Base-by-base conservation (phyloP, 2,888 invertebrate species). In the Lumbricus terrestris region DNA sequence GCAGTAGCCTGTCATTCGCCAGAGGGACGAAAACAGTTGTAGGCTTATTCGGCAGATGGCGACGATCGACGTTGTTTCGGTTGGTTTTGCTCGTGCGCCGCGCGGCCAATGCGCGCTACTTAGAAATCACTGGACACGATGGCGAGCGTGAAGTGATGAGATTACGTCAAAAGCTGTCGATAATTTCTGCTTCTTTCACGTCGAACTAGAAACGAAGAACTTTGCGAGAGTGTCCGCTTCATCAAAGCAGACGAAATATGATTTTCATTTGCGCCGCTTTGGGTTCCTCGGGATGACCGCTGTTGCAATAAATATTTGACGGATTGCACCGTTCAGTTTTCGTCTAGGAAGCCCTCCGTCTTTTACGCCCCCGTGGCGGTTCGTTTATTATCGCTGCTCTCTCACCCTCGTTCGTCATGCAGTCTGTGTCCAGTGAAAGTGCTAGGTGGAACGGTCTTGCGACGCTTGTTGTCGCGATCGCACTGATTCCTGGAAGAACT, bases 151-250 rank as follows among this genome's bases (percentile, higher is more conserved):
- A n/a, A 69, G 69, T n/a, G n/a, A 69, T 69, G 69, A 8, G 69
- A 69, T n/a, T 69, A 69, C 69, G 69, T 11, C 69, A 69, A 69
- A 69, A 69, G 29, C 29, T 69, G n/a, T 69, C 69, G n/a, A 69
- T 69, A 69, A 69, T 69, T 69, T 69, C 69, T n/a, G 69, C 69
- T 69, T 69, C 69, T 69, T 69, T 69, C 69, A n/a, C 69, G 69
- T 29, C 13, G n/a, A 69, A 29, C 54, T 54, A 54, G 54, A 29
- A 54, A 29, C 23, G 54, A 54, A n/a, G n/a, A 69, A 69, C 69
- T 29, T n/a, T 0, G 69, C 29, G 1, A 8, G 1, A 8, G 69
- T 69, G 69, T 69, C n/a, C 13, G 69, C 69, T 69, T n/a, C 69
- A 69, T 69, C 16, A 69, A n/a, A n/a, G 29, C n/a, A 69, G 69